Conservation (phyloP, 37 sponge, comb jelly and placozoan species). For the Theonella swinhoei region DNA sequence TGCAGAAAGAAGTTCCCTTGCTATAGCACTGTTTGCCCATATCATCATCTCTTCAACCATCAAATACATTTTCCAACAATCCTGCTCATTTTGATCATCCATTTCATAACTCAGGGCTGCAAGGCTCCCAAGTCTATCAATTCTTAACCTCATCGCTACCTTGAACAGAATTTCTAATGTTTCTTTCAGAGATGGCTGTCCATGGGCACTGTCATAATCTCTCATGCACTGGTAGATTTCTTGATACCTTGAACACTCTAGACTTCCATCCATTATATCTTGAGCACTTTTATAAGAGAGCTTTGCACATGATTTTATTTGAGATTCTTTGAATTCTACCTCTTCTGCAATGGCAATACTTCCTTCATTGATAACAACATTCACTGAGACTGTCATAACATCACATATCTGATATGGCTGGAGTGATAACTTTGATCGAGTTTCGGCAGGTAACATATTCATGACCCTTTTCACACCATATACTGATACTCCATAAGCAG, state of each 20-base stretch:
- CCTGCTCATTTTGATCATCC: neutral
- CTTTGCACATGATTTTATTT: conserved; percentile 1
- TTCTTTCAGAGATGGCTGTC: neutral
- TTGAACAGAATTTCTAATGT: neutral
- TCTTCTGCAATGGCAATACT: neutral
- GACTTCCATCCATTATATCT: conserved; percentile 1
- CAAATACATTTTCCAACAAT: conserved; percentile 12
- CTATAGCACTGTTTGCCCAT: conserved; percentile 41
- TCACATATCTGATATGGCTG: neutral
- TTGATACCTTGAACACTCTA: neutral
- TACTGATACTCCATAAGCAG: conserved; percentile 8
- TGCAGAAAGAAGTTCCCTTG: neutral
- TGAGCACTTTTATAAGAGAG: conserved; percentile 46
- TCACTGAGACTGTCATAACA: neutral
- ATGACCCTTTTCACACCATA: conserved; percentile 10
- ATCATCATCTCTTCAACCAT: conserved; percentile 50
- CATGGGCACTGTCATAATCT: neutral
- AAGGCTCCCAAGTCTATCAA: neutral
- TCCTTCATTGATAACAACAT: neutral
- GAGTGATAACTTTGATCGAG: neutral
- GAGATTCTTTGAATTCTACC: neutral
- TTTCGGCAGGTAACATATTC: conserved; percentile 3
- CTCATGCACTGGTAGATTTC: neutral
- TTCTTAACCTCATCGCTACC: neutral
- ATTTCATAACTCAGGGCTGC: conserved; percentile 11